phyloP scores from a whole-genome alignment of 2,113 vertebrate species.

The Steatornis caripensis region DNA sequence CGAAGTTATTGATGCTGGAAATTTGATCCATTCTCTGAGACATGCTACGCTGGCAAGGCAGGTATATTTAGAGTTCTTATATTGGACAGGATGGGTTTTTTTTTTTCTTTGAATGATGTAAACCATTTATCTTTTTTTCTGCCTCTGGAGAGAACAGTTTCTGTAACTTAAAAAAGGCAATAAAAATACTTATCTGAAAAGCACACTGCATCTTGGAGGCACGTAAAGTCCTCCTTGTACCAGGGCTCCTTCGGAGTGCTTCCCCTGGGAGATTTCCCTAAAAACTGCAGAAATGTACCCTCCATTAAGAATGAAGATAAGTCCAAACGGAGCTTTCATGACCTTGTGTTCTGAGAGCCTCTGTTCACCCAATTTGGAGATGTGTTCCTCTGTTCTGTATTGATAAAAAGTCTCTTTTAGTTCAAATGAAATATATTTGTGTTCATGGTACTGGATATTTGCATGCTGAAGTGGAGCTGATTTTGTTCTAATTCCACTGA shows the following conservation, averaged over 20 bases:
- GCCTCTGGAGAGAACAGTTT: neutral
- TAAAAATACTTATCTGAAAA: conserved; percentile 4
- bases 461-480: neutral
- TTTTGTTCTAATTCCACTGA: conserved; percentile 11
- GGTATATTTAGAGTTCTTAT: neutral
- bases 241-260: neutral
- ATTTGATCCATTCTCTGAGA: neutral
- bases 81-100: neutral
- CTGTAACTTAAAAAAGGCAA: neutral
- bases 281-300: neutral
- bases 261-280: neutral
- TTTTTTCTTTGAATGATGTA: conserved; percentile 10
- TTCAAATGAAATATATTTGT: neutral
- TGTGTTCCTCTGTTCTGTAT: neutral
- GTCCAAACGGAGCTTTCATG: neutral
- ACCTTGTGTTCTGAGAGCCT: neutral
- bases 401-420: neutral
- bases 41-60: neutral
- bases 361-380: neutral
- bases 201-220: neutral
- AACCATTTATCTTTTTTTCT: neutral
- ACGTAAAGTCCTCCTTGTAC: neutral
- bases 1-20: neutral
- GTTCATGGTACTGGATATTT: neutral
- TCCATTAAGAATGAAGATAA: neutral